phyloP scores from a whole-genome alignment of 2,113 vertebrate species.

The Grammomys surdaster region DNA sequence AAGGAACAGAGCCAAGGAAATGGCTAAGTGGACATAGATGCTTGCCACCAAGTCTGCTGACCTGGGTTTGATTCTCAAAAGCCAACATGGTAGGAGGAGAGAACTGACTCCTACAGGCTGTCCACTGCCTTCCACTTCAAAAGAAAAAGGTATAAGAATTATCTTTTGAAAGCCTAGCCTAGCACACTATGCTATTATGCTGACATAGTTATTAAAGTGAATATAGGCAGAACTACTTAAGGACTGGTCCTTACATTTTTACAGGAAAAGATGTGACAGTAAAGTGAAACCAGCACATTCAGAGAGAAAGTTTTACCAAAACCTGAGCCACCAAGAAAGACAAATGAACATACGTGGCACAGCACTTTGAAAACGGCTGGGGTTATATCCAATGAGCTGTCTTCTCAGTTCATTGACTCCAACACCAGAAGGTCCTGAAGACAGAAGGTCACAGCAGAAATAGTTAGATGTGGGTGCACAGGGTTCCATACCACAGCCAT shows the following conservation, averaged over 20 bases:
- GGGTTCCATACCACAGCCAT: neutral
- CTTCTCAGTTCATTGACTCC: slow-evolving; percentile 96
- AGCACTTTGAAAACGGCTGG: slow-evolving; percentile 91
- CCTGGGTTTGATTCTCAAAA: neutral
- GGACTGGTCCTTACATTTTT: neutral
- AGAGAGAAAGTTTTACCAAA: slow-evolving; percentile 18
- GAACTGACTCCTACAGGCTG: neutral
- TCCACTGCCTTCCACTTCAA: neutral
- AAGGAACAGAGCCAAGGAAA: neutral
- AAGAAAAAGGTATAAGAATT: neutral
- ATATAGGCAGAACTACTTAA: slow-evolving; percentile 5
- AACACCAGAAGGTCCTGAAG: slow-evolving; percentile 94
- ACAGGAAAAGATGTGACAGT: neutral
- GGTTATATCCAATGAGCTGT: slow-evolving; percentile 91
- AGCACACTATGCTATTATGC: neutral
- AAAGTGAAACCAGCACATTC: neutral
- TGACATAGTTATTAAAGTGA: slow-evolving; percentile 21
- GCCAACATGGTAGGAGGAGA: neutral
- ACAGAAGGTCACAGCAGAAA: slow-evolving; percentile 27
- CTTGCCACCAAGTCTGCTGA: neutral
- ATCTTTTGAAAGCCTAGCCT: slow-evolving; percentile 43
- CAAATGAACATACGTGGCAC: slow-evolving; percentile 91
- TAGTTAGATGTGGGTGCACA: neutral
- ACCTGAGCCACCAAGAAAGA: slow-evolving; percentile 5
- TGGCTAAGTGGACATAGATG: neutral